These are phyloP conservation scores for Anoplius nigerrimus DNA, from an alignment of 2,888 invertebrate genomes.

Conservation along the genomic window DNA sequence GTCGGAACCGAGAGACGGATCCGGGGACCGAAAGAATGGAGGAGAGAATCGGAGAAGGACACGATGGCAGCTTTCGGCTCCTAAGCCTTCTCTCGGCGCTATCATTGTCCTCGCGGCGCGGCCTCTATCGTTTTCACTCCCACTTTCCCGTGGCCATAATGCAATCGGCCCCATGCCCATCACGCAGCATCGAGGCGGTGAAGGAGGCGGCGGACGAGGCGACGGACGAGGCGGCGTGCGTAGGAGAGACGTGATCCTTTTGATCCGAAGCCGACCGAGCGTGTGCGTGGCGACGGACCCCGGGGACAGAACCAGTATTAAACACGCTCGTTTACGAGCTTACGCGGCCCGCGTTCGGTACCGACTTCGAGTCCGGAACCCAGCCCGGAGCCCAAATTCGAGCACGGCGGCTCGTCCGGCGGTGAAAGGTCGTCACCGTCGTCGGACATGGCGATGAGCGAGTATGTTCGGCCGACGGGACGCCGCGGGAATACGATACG, in stretches of 20 bases:
- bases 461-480: conserved; percentile 21
- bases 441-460: conserved; percentile 23
- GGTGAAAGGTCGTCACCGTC: conserved; percentile 43
- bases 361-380: too few relatives aligned
- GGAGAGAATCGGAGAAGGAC: not conserved
- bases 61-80: not conserved
- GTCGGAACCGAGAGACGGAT: not conserved
- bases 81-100: too few relatives aligned
- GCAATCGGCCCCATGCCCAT: conserved; percentile 59
- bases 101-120: too few relatives aligned
- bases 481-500: conserved; percentile 43
- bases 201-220: conserved; percentile 16
- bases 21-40: not conserved
- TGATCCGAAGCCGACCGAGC: conserved; percentile 69
- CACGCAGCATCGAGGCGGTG: conserved; percentile 50
- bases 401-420: conserved; percentile 20
- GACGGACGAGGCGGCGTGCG: conserved; percentile 68
- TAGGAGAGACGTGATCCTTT: conserved; percentile 73
- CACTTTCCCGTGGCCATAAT: conserved; percentile 39
- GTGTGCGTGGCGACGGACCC: conserved; percentile 40
- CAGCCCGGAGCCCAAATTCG: conserved; percentile 36
- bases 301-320: conserved; percentile 44
- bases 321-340: conserved; percentile 52
- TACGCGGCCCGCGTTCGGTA: conserved; percentile 43
- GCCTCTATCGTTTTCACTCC: too few relatives aligned